Conservation (phyloP, 2,113 vertebrate genomes). For the Osmerus mordax region DNA sequence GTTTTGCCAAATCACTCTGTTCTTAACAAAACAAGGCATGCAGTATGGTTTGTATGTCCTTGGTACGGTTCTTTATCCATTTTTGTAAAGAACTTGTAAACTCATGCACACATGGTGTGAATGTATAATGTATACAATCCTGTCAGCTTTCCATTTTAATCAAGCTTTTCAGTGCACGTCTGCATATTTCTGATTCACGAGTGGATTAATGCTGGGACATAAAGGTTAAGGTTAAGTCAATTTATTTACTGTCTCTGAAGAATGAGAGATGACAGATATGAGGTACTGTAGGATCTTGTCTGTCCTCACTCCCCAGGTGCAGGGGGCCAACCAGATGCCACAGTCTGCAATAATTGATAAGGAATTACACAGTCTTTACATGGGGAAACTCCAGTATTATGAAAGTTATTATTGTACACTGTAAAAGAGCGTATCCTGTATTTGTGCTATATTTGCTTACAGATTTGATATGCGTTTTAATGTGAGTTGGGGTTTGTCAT, state of each 20-base stretch:
- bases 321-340: conserved; percentile 47
- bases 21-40: conserved; percentile 14
- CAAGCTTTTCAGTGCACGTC: not conserved
- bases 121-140: not conserved
- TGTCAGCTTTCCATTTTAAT: not conserved
- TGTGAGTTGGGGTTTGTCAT: too few species aligned
- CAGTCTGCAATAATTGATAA: conserved; percentile 49
- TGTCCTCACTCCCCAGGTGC: conserved; percentile 60
- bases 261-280: conserved; percentile 43
- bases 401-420: not conserved
- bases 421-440: not conserved
- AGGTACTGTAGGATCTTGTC: conserved; percentile 50
- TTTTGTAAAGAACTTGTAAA: too few species aligned
- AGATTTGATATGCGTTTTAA: too few species aligned
- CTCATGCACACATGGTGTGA: too few species aligned
- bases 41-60: too few species aligned
- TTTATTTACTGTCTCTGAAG: conserved; percentile 61
- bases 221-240: conserved; percentile 45
- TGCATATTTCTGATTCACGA: conserved; percentile 59
- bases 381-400: conserved; percentile 35
- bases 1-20: too few species aligned
- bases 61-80: too few species aligned
- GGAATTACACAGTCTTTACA: conserved; percentile 42
- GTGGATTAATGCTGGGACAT: conserved; percentile 51
- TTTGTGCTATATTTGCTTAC: not conserved